These are phyloP conservation scores for Scaptomyza graminum DNA, from an alignment of 1,140 invertebrate genomes.

Conservation along the genomic window DNA sequence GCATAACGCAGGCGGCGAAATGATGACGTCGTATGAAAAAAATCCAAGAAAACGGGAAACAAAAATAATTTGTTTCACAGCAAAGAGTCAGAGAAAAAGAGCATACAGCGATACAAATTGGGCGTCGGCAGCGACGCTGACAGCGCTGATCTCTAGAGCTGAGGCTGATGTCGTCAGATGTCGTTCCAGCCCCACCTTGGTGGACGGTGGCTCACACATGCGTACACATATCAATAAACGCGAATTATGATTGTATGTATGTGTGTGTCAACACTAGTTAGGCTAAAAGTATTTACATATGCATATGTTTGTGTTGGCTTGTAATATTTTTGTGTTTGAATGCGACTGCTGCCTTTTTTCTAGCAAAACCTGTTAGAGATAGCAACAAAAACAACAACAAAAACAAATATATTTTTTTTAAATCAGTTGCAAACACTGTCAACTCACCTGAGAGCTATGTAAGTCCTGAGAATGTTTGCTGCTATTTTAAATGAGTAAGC, in stretches of 20 bases:
- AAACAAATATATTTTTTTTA: constrained; percentile 4
- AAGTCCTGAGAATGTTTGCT: constrained; percentile 7
- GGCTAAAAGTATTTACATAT: constrained; percentile 19
- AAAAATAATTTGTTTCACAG: too few relatives aligned
- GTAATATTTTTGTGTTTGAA: constrained; percentile 61
- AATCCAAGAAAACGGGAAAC: too few relatives aligned
- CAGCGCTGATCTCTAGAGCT: neutral
- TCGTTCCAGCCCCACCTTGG: constrained; percentile 64
- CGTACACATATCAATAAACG: constrained; percentile 56
- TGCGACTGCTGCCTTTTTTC: constrained; percentile 45
- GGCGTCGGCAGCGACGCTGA: too few relatives aligned
- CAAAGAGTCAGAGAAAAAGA: too few relatives aligned
- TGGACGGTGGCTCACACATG: constrained; percentile 28
- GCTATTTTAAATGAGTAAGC: constrained; percentile 12
- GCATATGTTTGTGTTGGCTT: constrained; percentile 19
- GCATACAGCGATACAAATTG: too few relatives aligned
- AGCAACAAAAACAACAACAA: constrained; percentile 46
- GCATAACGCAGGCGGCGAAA: too few relatives aligned
- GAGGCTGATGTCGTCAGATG: constrained; percentile 32
- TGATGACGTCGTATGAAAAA: too few relatives aligned
- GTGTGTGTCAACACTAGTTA: constrained; percentile 19
- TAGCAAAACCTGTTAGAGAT: constrained; percentile 67
- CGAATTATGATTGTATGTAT: constrained; percentile 54
- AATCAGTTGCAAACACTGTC: constrained; percentile 14
- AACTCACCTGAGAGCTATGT: constrained; percentile 22